phyloP scores from a whole-genome alignment of 2,888 invertebrate genomes.

The Epistrophe eligans region DNA sequence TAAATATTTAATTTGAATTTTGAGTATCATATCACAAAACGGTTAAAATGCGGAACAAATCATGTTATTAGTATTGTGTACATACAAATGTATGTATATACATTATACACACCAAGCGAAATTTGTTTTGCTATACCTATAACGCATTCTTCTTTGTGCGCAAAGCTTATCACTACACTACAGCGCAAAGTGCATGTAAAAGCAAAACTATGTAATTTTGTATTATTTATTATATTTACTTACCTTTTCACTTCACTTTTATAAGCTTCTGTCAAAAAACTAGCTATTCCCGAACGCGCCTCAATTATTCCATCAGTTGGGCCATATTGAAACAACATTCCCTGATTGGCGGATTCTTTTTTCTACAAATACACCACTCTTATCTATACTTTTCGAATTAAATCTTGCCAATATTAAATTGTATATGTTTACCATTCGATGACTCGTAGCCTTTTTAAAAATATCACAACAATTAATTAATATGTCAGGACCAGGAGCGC shows the following conservation, averaged over 20 bases:
- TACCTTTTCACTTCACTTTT: conserved; percentile 83
- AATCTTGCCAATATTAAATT: neutral
- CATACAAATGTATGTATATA: too few relatives aligned
- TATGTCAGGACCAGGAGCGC: conserved; percentile 85
- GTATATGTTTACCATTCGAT: conserved; percentile 84
- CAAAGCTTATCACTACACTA: too few relatives aligned
- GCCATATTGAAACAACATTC: conserved; percentile 85
- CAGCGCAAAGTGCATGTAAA: too few relatives aligned
- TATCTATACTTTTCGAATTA: conserved; percentile 4
- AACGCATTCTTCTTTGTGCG: too few relatives aligned
- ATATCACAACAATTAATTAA: conserved; percentile 84
- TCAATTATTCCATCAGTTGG: conserved; percentile 85
- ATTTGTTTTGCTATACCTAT: too few relatives aligned
- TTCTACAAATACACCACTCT: conserved; percentile 73
- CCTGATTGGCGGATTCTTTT: conserved; percentile 79
- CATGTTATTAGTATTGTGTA: too few relatives aligned
- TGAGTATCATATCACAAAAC: too few relatives aligned
- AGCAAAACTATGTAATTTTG: too few relatives aligned
- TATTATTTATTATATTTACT: too few relatives aligned
- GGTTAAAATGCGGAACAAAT: too few relatives aligned
- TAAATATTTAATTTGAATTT: too few relatives aligned
- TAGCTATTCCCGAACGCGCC: conserved; percentile 84
- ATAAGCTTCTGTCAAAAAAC: conserved; percentile 84
- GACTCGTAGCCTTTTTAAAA: conserved; percentile 84
- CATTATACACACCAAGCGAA: too few relatives aligned